phyloP scores from a whole-genome alignment of 1,140 invertebrate species.

The Drosophila leontia region DNA sequence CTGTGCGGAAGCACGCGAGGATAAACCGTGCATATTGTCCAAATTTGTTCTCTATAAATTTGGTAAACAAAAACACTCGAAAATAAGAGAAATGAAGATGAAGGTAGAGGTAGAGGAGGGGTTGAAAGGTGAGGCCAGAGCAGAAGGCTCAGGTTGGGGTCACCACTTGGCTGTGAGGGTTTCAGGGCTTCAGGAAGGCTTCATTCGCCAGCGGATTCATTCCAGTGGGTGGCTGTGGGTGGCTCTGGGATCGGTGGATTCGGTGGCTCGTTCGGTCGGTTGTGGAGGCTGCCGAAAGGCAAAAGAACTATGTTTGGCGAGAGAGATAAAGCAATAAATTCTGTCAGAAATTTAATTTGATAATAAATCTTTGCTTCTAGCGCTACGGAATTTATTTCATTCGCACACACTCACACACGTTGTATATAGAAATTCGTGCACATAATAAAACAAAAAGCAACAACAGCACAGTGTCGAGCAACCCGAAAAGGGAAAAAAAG shows the following conservation, averaged over 20 bases:
- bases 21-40: slow-evolving; percentile 79
- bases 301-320: slow-evolving; percentile 84
- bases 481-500: slow-evolving; percentile 51
- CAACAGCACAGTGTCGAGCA: slow-evolving; percentile 19
- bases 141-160: slow-evolving; percentile 54
- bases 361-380: slow-evolving; percentile 85
- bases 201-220: slow-evolving; percentile 39
- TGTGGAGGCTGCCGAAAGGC: slow-evolving; percentile 73
- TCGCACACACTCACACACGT: slow-evolving; percentile 61
- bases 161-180: slow-evolving; percentile 51
- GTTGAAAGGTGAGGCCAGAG: slow-evolving; percentile 30
- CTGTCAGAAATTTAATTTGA: slow-evolving; percentile 85
- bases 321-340: slow-evolving; percentile 85
- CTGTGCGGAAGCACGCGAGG: slow-evolving; percentile 67
- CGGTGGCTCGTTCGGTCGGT: slow-evolving; percentile 37
- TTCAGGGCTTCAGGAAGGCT: slow-evolving; percentile 13
- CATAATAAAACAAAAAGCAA: slow-evolving; percentile 82
- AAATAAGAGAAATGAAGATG: slow-evolving; percentile 28
- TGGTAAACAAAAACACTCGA: slow-evolving; percentile 68
- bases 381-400: slow-evolving; percentile 85
- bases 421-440: slow-evolving; percentile 79
- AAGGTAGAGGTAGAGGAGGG: too few relatives aligned
- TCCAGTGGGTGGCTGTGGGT: slow-evolving; percentile 48
- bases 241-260: slow-evolving; percentile 41
- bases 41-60: slow-evolving; percentile 85